phyloP scores from a whole-genome alignment of 2,113 vertebrate species.

The Gavia stellata region DNA sequence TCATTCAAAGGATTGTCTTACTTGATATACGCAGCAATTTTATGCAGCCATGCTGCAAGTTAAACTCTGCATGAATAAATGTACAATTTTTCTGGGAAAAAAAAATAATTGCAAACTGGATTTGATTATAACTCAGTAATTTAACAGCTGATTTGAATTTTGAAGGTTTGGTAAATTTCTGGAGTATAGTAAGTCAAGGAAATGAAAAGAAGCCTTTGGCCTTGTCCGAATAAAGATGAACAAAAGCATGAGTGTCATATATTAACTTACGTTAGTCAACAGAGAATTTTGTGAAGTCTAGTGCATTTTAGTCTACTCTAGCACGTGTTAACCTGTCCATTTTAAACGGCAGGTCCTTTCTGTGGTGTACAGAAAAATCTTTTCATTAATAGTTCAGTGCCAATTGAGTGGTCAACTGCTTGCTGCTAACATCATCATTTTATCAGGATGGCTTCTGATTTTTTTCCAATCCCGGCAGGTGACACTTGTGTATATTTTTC shows the following conservation, averaged over 20 bases:
- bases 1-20: neutral
- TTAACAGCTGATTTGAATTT: neutral
- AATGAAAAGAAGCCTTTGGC: neutral
- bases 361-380: neutral
- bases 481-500: neutral
- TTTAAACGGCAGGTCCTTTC: neutral
- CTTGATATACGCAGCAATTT: neutral
- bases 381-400: neutral
- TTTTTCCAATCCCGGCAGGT: neutral
- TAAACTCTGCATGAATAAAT: neutral
- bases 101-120: neutral
- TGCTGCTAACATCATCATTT: neutral
- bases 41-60: neutral
- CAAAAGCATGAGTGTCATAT: neutral
- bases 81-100: neutral
- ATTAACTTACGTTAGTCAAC: neutral
- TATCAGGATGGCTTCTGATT: neutral
- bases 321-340: neutral
- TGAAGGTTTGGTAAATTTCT: neutral
- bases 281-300: neutral
- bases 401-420: neutral
- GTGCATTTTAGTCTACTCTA: no score
- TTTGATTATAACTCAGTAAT: neutral
- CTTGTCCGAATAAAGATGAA: neutral
- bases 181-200: neutral